phyloP scores from a whole-genome alignment of 2,113 vertebrate species.

The Tichodroma muraria region DNA sequence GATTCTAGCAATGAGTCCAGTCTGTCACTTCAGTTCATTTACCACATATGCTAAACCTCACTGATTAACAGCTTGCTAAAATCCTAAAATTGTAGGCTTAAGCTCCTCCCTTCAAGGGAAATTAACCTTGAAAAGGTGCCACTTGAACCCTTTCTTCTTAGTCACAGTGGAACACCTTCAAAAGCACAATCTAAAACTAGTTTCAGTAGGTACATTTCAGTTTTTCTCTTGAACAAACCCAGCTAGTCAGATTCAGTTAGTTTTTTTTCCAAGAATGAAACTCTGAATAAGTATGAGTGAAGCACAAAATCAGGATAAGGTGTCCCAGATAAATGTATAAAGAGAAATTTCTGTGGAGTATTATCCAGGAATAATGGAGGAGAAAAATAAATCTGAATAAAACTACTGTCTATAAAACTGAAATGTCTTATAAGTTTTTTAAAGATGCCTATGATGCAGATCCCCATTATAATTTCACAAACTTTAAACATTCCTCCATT shows the following conservation, averaged over 20 bases:
- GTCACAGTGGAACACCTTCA: not conserved
- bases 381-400: not conserved
- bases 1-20: not conserved
- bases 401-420: not conserved
- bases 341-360: not conserved
- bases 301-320: not conserved
- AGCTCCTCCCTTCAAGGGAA: not conserved
- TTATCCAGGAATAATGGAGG: not conserved
- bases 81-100: not conserved
- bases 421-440: not conserved
- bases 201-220: not conserved
- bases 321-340: not conserved
- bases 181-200: not conserved
- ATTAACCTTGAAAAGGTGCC: not conserved
- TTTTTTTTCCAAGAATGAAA: not conserved
- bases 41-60: not conserved
- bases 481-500: not conserved
- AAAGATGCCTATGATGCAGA: not conserved
- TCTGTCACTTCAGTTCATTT: not conserved
- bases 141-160: not conserved
- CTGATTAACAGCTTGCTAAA: not conserved
- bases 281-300: not conserved
- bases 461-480: not conserved
- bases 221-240: not conserved
- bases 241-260: not conserved